Evolutionary conservation across 2,113 vertebrate species (phyloP), one percentile per base, ranked within the genome.

Genomic region (Nannospalax galili): DNA sequence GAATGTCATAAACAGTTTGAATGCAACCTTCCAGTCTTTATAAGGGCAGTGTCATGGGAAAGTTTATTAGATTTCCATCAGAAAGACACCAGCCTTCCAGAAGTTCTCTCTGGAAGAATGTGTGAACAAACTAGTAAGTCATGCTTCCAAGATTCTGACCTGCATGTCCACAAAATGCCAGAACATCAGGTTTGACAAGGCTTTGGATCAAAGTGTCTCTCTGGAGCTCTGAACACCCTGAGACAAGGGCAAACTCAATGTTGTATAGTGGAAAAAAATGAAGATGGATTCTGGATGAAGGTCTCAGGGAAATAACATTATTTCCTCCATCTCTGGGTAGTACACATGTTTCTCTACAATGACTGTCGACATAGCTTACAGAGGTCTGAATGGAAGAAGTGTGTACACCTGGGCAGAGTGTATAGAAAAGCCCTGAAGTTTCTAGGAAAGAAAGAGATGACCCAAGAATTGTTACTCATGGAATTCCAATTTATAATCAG

Each of bases 391-490:
- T 20, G 9, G 22, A 14, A 17, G 24, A n/a, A 32, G 15, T 11
- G 40, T 79, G 15, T 70, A 30, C 0, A 35, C 1, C 26, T 6
- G 22, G 20, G 24, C 14, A 78, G 35, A 8, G 9, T 70, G 5
- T 0, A 5, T 14, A 22, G 16, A 72, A 20, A 17, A 65, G 5
- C 1, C 4, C 7, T 80, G 1, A 48, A 56, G 10, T 40, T 20
- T 14, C 32, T 22, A 88, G 60, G 42, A 40, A 40, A 74, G 37
- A 90, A 69, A 4, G 24, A 69, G 2, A 9, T 35, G 45, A 14
- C 69, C 14, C 60, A 24, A 78, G 45, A 94, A 80, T 75, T 24
- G 30, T 7, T 84, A 8, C 15, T 14, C 35, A 1, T 90, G 26
- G 16, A 75, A 11, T 12, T 17, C 64, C 28, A 26, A 45, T 11